Evolutionary conservation across 2,113 vertebrate species (phyloP).

Genomic region (Anhinga rufa): DNA sequence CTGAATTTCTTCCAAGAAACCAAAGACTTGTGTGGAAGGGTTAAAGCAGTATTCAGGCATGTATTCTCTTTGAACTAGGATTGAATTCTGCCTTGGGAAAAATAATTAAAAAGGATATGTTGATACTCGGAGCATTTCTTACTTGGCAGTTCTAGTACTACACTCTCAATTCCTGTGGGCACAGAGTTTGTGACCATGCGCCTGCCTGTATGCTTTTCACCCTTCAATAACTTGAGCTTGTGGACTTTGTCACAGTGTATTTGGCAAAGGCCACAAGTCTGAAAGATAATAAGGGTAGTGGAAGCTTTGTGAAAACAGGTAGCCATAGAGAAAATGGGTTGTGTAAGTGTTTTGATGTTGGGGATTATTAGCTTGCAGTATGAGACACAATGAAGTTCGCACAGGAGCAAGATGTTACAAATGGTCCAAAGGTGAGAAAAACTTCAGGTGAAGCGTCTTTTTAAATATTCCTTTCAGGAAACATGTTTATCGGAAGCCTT

Average conservation of each 20-base stretch:
- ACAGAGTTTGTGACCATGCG: not conserved
- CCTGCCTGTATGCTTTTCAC: not conserved
- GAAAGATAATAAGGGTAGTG: not conserved
- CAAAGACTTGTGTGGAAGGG: not conserved
- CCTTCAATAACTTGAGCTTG: not conserved
- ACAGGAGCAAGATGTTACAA: not conserved
- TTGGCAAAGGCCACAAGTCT: not conserved
- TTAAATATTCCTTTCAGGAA: not conserved
- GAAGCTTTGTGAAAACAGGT: not conserved
- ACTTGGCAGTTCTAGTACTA: not conserved
- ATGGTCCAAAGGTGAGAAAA: not conserved
- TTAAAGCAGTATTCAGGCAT: not conserved
- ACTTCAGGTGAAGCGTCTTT: not conserved
- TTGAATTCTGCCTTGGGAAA: slow-evolving; percentile 2
- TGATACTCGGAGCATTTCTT: not conserved
- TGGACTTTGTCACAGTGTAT: not conserved
- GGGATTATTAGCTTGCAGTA: not conserved
- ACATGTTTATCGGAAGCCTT: not conserved
- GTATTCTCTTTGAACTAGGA: not conserved
- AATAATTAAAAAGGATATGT: slow-evolving; percentile 2
- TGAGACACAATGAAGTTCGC: not conserved
- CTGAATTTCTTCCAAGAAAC: not conserved
- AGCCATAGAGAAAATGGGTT: not conserved
- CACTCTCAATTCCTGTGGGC: not conserved
- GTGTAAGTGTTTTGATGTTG: not conserved